Conservation (phyloP, 2,888 invertebrate genomes). For the Troides oblongomaculatus region DNA sequence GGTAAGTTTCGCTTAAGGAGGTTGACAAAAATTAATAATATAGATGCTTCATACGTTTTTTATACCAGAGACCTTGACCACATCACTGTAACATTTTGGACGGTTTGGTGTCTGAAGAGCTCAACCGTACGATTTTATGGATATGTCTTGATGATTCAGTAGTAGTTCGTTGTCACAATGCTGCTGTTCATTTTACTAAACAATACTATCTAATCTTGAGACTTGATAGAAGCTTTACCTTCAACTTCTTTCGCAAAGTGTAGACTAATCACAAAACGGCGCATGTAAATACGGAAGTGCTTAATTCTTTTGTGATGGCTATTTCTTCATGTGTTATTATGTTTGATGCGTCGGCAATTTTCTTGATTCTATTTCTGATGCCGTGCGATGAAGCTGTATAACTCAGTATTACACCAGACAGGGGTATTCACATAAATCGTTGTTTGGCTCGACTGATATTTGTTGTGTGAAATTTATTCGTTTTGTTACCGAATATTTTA, state of each 20-base stretch:
- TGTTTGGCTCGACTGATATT: slow-evolving; percentile 4
- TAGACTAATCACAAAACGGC: slow-evolving; percentile 42
- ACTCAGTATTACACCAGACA: slow-evolving; percentile 19
- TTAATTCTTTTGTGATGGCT: slow-evolving; percentile 34
- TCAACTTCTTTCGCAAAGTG: slow-evolving; percentile 43
- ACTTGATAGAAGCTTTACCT: slow-evolving; percentile 43
- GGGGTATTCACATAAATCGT: slow-evolving; percentile 16
- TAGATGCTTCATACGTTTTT: too few relatives aligned
- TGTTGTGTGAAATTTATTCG: slow-evolving; percentile 3
- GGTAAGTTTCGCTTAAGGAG: slow-evolving; percentile 71
- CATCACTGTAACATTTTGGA: too few relatives aligned
- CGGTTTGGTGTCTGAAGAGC: too few relatives aligned
- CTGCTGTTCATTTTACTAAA: slow-evolving; percentile 50
- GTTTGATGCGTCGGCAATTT: slow-evolving; percentile 4
- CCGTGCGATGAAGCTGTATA: slow-evolving; percentile 1
- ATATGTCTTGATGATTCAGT: slow-evolving; percentile 49
- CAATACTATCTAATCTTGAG: slow-evolving; percentile 56
- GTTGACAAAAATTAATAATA: too few relatives aligned
- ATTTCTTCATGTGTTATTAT: neutral
- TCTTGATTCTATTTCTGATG: slow-evolving; percentile 1
- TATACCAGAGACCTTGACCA: too few relatives aligned
- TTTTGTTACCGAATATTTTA: slow-evolving; percentile 2
- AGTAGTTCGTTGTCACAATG: slow-evolving; percentile 40
- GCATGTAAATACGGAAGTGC: slow-evolving; percentile 49
- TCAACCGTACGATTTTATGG: slow-evolving; percentile 30